Evolutionary conservation across 2,888 invertebrate species (phyloP).

Genomic region (Caradrina clavipalpis): DNA sequence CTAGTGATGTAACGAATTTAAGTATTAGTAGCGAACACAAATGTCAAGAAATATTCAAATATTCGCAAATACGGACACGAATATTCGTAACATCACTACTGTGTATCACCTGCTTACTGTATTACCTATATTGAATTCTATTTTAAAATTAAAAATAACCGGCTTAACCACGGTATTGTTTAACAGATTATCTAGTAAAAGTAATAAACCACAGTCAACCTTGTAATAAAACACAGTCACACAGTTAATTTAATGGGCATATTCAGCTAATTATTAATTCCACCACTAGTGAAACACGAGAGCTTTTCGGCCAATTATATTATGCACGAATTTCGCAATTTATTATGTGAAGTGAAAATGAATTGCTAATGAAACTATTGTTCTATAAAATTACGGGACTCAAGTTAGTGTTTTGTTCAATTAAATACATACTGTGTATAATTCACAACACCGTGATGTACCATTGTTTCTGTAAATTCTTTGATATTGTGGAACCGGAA

Average conservation of each 20-base stretch:
- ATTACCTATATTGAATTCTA: too few species aligned
- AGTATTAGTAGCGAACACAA: too few species aligned
- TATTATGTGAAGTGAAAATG: constrained; percentile 64
- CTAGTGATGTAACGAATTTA: too few species aligned
- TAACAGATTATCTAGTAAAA: not conserved
- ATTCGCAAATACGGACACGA: too few species aligned
- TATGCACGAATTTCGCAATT: constrained; percentile 53
- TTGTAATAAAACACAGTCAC: constrained; percentile 9
- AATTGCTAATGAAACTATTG: constrained; percentile 63
- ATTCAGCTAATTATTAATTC: constrained; percentile 29
- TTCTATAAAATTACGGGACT: constrained; percentile 65
- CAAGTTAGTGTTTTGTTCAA: constrained; percentile 56
- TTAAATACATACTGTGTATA: constrained; percentile 33
- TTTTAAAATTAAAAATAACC: too few species aligned
- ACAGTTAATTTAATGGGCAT: constrained; percentile 24
- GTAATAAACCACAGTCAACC: constrained; percentile 2
- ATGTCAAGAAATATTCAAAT: too few species aligned
- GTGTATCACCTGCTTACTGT: too few species aligned
- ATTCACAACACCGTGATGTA: constrained; percentile 44
- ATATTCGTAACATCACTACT: too few species aligned
- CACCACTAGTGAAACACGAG: constrained; percentile 11
- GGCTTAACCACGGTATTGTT: too few species aligned
- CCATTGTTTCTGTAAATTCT: constrained; percentile 33
- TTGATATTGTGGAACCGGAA: constrained; percentile 25
- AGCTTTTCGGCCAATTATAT: constrained; percentile 37